These are phyloP conservation scores for Hirtodrosophila histrioides DNA, from an alignment of 2,888 invertebrate species.

Conservation along the genomic window DNA sequence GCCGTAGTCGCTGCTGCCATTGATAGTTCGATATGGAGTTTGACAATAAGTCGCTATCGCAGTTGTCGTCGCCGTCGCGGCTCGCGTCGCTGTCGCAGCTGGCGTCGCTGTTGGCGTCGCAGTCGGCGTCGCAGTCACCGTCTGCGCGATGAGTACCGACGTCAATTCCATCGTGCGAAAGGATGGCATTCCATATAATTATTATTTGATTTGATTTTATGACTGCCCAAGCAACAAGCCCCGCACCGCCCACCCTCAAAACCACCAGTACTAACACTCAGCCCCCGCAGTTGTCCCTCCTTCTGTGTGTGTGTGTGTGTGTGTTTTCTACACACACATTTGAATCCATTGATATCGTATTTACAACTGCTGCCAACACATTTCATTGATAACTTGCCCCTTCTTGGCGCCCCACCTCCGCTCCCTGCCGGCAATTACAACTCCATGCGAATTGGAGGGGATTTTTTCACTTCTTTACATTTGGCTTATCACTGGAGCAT, in stretches of 20 bases:
- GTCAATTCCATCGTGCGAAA: slow-evolving; percentile 50
- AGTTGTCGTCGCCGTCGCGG: slow-evolving; percentile 2
- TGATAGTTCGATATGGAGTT: not conserved
- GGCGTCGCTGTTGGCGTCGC: slow-evolving; percentile 3
- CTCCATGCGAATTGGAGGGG: slow-evolving; percentile 15
- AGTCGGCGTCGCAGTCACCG: not conserved
- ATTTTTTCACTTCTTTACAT: slow-evolving; percentile 23
- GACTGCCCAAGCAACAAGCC: slow-evolving; percentile 16
- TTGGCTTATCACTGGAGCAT: slow-evolving; percentile 28
- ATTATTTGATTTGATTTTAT: slow-evolving; percentile 66
- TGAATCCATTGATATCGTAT: slow-evolving; percentile 19
- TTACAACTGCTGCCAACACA: slow-evolving; percentile 19
- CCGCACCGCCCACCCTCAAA: not conserved
- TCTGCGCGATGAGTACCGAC: slow-evolving; percentile 15
- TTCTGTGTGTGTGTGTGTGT: too few relatives aligned
- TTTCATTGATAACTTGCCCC: slow-evolving; percentile 9
- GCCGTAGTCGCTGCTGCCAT: slow-evolving; percentile 6
- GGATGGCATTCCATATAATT: slow-evolving; percentile 48
- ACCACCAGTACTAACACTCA: not conserved
- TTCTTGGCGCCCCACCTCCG: too few relatives aligned
- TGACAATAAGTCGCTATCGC: not conserved
- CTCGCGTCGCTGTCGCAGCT: slow-evolving; percentile 4
- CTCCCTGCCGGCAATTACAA: not conserved
- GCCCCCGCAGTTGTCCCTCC: not conserved
- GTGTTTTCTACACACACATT: not conserved